Conservation (phyloP, 1,140 invertebrate species). For the Prorops nasuta region DNA sequence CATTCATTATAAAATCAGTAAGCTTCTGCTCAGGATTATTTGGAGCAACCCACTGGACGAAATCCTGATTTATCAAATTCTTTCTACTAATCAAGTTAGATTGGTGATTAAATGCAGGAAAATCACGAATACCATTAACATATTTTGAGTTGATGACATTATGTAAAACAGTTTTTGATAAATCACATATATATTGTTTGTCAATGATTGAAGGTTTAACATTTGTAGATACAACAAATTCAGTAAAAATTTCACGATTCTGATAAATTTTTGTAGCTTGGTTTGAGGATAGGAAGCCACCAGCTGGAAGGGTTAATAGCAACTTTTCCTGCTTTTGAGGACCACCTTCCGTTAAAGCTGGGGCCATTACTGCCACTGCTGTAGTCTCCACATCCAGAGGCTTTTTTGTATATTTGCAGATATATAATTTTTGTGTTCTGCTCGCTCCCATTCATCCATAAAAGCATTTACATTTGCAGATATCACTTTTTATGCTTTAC, state of each 20-base stretch:
- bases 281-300: conserved; percentile 50
- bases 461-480: too few species aligned
- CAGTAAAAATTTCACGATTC: conserved; percentile 51
- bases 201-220: conserved; percentile 53
- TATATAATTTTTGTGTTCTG: conserved; percentile 52
- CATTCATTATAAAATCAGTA: conserved; percentile 54
- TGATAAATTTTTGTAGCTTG: conserved; percentile 49
- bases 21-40: conserved; percentile 23
- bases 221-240: conserved; percentile 54
- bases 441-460: conserved; percentile 66
- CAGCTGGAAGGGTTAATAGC: conserved; percentile 48
- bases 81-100: conserved; percentile 41
- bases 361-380: conserved; percentile 68
- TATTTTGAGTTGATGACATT: conserved; percentile 56
- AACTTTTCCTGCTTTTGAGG: conserved; percentile 61
- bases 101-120: conserved; percentile 38
- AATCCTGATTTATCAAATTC: conserved; percentile 16
- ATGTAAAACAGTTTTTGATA: conserved; percentile 52
- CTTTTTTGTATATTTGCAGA: conserved; percentile 42
- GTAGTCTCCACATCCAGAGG: conserved; percentile 56
- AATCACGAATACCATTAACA: conserved; percentile 45
- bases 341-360: conserved; percentile 69
- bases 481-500: conserved; percentile 23
- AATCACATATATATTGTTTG: conserved; percentile 50
- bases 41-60: conserved; percentile 16